Conservation (phyloP, 2,888 invertebrate species). For the Platycnemis pennipes region DNA sequence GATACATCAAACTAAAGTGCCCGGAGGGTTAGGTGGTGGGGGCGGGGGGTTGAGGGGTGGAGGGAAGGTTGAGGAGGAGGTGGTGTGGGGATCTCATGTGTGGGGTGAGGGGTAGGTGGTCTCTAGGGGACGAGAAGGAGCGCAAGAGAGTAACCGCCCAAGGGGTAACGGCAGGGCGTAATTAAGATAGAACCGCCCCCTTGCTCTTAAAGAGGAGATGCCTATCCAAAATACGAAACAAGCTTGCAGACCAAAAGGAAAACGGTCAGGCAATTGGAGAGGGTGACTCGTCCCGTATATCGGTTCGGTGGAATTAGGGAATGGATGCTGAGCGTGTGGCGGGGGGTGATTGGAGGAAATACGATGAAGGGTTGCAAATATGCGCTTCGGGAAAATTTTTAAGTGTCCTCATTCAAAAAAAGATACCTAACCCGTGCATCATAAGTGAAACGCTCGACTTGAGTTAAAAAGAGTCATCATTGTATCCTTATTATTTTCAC, state of each 20-base stretch:
- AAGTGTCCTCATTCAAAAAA: no score
- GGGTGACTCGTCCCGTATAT: background rate
- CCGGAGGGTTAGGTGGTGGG: background rate
- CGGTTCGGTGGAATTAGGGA: background rate
- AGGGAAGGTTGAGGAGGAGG: background rate
- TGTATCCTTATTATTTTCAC: no score
- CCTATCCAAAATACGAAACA: constrained; percentile 13
- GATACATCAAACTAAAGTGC: background rate
- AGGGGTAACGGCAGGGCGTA: background rate
- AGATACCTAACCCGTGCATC: no score
- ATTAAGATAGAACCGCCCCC: constrained; percentile 33
- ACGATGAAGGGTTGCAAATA: background rate
- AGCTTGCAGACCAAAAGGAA: background rate
- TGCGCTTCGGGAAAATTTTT: no score
- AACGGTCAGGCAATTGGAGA: background rate
- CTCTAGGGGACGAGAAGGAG: no score
- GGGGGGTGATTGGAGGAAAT: no score
- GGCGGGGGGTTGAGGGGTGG: background rate
- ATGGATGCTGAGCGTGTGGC: background rate
- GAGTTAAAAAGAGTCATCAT: no score
- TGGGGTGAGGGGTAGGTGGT: no score
- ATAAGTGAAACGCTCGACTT: no score
- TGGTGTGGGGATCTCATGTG: background rate
- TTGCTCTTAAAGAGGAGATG: background rate
- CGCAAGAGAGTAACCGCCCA: background rate